Evolutionary conservation across 2,797 vertebrate species (phyloP).

Genomic region (Thamnophis elegans): DNA sequence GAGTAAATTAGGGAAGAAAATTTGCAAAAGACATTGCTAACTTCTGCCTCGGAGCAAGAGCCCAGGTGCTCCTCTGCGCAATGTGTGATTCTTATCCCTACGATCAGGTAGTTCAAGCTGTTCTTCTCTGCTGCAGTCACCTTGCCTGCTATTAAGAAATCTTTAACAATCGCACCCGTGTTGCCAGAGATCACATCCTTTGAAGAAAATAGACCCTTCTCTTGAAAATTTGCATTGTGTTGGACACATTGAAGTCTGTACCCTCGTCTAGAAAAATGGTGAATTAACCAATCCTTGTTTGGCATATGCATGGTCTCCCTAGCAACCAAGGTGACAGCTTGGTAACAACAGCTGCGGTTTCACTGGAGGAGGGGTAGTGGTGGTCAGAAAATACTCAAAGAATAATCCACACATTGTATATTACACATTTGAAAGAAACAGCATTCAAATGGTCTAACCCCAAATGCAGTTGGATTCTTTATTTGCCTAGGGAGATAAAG

Average conservation of each 20-base stretch:
- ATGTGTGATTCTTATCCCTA: not conserved
- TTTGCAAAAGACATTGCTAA: not conserved
- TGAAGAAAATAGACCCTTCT: not conserved
- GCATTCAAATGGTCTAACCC: not conserved
- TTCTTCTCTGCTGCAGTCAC: not conserved
- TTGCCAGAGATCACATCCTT: not conserved
- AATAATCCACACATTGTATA: slow-evolving; percentile 57
- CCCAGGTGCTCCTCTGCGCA: not conserved
- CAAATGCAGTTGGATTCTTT: not conserved
- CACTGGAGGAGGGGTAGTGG: slow-evolving; percentile 56
- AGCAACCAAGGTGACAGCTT: slow-evolving; percentile 76
- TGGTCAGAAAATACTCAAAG: slow-evolving; percentile 43
- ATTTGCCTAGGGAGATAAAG: not conserved
- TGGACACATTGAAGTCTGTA: not conserved
- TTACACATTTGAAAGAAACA: slow-evolving; percentile 54
- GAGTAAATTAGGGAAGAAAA: not conserved
- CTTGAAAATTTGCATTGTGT: not conserved
- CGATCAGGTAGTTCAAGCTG: not conserved
- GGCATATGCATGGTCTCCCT: slow-evolving; percentile 64
- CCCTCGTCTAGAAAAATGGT: slow-evolving; percentile 8
- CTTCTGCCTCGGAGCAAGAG: not conserved
- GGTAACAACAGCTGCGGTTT: slow-evolving; percentile 74
- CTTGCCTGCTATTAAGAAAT: not conserved
- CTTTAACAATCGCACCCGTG: not conserved
- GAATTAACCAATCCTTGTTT: slow-evolving; percentile 49